phyloP scores from a whole-genome alignment of 2,113 vertebrate genomes.

The Heterochromis multidens region DNA sequence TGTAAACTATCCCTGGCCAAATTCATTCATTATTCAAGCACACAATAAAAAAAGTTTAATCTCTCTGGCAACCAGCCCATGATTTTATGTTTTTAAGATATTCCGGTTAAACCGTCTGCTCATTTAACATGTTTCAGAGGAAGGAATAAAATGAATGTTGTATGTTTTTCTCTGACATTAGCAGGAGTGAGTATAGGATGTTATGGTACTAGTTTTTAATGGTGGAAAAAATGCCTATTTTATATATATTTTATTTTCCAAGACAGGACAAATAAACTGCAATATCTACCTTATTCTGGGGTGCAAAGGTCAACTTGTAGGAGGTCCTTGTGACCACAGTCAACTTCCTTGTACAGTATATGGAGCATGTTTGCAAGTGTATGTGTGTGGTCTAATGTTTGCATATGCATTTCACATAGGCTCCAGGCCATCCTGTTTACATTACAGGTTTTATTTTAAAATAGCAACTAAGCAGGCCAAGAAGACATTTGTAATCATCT shows the following conservation, averaged over 20 bases:
- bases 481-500: not conserved
- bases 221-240: not conserved
- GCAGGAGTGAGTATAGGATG: not conserved
- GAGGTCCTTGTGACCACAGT: slow-evolving; percentile 31
- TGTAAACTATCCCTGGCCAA: slow-evolving; percentile 51
- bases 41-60: slow-evolving; percentile 52
- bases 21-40: slow-evolving; percentile 56
- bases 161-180: not conserved
- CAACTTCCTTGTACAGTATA: not conserved
- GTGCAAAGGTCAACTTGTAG: slow-evolving; percentile 43
- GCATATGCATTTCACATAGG: not conserved
- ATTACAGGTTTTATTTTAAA: not conserved
- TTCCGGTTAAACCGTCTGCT: not conserved
- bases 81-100: not conserved
- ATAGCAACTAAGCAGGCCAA: not conserved
- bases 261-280: slow-evolving; percentile 47
- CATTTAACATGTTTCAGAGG: not conserved
- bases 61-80: slow-evolving; percentile 29
- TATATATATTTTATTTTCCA: slow-evolving; percentile 12
- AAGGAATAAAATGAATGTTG: not conserved
- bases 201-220: slow-evolving; percentile 31
- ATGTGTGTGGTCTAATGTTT: slow-evolving; percentile 35
- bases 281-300: slow-evolving; percentile 6
- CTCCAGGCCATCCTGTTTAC: not conserved
- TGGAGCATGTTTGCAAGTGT: not conserved